Evolutionary conservation across 2,888 invertebrate genomes (phyloP).

Genomic region (Junonia oenone): DNA sequence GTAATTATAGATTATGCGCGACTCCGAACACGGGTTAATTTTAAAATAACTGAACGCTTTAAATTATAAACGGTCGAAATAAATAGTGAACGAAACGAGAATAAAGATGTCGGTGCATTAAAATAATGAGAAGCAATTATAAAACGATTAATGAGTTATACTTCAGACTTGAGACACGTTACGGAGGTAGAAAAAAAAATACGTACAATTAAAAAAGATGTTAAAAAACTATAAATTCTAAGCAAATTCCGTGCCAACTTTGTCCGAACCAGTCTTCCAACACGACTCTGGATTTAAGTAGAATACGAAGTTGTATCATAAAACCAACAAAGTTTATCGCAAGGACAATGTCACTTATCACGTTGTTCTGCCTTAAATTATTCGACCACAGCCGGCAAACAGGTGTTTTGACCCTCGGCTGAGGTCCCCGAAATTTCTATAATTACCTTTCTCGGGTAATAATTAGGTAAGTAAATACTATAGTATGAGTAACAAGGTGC

Average conservation of each 20-base stretch:
- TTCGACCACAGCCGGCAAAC: constrained; percentile 35
- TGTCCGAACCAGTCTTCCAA: neutral
- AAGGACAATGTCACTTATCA: constrained; percentile 30
- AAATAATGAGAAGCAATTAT: constrained; percentile 20
- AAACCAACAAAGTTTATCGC: constrained; percentile 28
- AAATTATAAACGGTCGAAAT: constrained; percentile 10
- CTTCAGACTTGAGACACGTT: neutral
- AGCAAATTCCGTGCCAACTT: neutral
- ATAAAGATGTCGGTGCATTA: constrained; percentile 5
- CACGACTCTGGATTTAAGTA: neutral
- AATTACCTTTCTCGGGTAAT: constrained; percentile 48
- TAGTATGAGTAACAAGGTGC: constrained; percentile 37
- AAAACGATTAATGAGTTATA: constrained; percentile 1
- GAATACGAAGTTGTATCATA: constrained; percentile 14
- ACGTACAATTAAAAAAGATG: neutral
- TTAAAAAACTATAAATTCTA: neutral
- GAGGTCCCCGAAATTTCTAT: constrained; percentile 44
- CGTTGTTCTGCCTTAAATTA: constrained; percentile 33
- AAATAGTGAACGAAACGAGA: neutral
- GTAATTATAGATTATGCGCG: constrained; percentile 29
- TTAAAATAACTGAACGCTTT: constrained; percentile 9
- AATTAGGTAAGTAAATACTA: constrained; percentile 54
- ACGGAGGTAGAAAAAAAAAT: neutral
- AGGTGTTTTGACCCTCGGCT: constrained; percentile 41
- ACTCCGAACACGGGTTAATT: constrained; percentile 11